Base-by-base conservation (phyloP, 2,113 vertebrate genomes). In the Malurus elegans region DNA sequence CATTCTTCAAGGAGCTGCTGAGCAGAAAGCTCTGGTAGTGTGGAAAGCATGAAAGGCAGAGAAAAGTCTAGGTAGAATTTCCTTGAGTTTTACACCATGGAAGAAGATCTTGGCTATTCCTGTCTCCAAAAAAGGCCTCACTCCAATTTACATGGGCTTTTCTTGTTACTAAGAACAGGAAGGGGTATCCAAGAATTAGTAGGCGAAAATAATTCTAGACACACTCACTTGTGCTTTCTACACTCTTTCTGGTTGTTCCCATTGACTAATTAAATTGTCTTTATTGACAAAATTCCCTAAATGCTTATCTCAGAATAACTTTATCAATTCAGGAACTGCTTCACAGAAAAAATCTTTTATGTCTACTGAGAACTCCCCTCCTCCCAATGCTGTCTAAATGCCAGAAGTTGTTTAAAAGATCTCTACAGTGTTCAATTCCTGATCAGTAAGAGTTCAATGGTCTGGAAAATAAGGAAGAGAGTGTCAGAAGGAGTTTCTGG, bases 401-500 rank as follows among this genome's bases (percentile, higher is more conserved):
- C 25, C 44, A 89, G 86, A 87, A 95, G 80, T 64, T 89, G 86
- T 92, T 91, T 93, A 85, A 94, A 91, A 53, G 21, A 89, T 56
- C 48, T 92, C 89, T 90, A 65, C 36, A 69, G 45, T 53, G 70
- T 85, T 96, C 91, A 91, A 62, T 87, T 92, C 80, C 45, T 1
- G 5, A 92, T 91, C 80, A 79, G 81, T 88, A 76, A 87, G 81
- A 88, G 89, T 87, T 95, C 93, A 92, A 34, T 93, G 86, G 73
- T 93, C 91, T 89, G 91, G 95, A 93, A 97, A 96, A 96, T 81
- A 95, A 91, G 83, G 86, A 91, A 74, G 24, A 95, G 67, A 89
- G 76, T 75, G 72, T 94, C 76, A 91, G 89, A 92, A 79, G 53
- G 60, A 71, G 72, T 89, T 96, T 94, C 53, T 81, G 61, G 51